Evolutionary conservation across 2,113 vertebrate genomes (phyloP).

Genomic region (Colossoma macropomum): DNA sequence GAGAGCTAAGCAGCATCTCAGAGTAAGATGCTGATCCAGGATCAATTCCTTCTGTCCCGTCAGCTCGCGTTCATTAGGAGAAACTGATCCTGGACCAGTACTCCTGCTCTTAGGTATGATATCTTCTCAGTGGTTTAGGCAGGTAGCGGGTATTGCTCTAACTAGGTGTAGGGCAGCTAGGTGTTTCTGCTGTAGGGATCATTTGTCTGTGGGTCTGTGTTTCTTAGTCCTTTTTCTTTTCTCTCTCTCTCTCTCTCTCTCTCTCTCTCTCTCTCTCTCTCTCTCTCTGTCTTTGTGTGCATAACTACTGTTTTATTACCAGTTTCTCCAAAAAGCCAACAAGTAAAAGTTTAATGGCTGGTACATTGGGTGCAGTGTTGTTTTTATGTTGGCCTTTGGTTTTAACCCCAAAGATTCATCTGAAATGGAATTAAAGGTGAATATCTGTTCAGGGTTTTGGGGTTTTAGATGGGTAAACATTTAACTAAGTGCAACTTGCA

Average conservation of each 20-base stretch:
- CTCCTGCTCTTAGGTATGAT: conserved; percentile 31
- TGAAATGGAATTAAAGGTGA: conserved; percentile 63
- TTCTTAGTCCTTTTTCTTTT: conserved; percentile 69
- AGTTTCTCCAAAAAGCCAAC: too few relatives aligned
- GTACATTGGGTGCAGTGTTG: conserved; percentile 29
- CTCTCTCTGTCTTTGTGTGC: conserved; percentile 35
- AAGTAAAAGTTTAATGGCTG: background rate
- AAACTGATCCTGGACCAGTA: conserved; percentile 44
- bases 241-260: conserved; percentile 46
- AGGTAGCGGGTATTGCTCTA: conserved; percentile 46
- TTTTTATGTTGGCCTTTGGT: conserved; percentile 18
- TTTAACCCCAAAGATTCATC: conserved; percentile 22
- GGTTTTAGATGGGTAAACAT: conserved; percentile 7
- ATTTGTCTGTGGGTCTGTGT: conserved; percentile 69
- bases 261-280: background rate
- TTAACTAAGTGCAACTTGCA: conserved; percentile 45
- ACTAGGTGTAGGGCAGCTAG: conserved; percentile 66
- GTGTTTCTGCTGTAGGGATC: conserved; percentile 95
- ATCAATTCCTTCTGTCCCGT: conserved; percentile 28
- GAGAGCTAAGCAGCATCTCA: conserved; percentile 75
- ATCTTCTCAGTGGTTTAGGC: conserved; percentile 48
- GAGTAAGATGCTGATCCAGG: conserved; percentile 47
- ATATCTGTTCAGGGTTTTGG: conserved; percentile 35
- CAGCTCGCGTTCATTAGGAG: conserved; percentile 2
- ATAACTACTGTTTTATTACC: background rate